These are phyloP conservation scores for Ictidomys tridecemlineatus DNA, from an alignment of 2,113 vertebrate species.

Conservation along the genomic window DNA sequence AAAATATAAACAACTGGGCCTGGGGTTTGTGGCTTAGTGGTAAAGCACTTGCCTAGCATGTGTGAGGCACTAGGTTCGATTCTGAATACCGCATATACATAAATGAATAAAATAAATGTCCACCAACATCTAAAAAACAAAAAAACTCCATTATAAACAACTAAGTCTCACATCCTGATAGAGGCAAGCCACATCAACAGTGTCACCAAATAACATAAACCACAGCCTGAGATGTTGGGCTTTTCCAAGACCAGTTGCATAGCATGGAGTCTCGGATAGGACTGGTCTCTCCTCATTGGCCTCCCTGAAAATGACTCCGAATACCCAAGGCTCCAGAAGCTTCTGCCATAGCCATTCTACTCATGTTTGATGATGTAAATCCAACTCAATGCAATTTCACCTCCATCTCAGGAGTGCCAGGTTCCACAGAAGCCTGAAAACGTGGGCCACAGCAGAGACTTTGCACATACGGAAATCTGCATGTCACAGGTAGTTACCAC, in stretches of 20 bases:
- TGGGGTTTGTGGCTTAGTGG: too few species aligned
- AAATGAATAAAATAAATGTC: too few species aligned
- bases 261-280: neutral
- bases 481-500: neutral
- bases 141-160: too few species aligned
- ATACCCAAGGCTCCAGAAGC: fast-evolving
- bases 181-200: neutral
- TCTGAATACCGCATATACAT: too few species aligned
- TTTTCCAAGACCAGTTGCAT: neutral
- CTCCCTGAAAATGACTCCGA: neutral
- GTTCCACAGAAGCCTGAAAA: neutral
- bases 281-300: neutral
- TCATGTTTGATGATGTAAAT: fast-evolving
- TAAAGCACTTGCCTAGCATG: too few species aligned
- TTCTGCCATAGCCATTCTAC: neutral
- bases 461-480: neutral
- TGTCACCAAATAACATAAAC: neutral
- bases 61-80: too few species aligned
- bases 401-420: neutral
- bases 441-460: neutral
- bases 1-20: neutral
- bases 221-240: neutral
- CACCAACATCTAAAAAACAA: too few species aligned
- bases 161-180: neutral
- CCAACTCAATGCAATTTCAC: neutral